A percentile compares a stretch with the other conserved stretches of the same genome.
Conservation (phyloP, 2,797 vertebrate genomes). For the Silurus aristotelis region DNA sequence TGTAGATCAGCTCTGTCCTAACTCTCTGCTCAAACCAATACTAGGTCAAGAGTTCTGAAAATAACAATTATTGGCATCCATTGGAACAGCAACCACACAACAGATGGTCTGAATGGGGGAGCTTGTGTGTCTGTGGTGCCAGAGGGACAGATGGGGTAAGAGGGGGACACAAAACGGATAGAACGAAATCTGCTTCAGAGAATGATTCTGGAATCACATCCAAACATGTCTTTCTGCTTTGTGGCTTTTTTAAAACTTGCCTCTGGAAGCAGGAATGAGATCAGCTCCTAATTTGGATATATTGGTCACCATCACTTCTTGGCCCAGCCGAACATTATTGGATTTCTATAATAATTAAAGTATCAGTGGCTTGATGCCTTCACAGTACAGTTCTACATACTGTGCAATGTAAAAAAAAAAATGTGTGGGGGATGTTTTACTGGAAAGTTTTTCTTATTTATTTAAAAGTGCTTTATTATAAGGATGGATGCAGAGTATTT, state of each 20-base stretch:
- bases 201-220: neutral
- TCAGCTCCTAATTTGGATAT: neutral
- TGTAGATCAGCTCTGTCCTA: neutral
- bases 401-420: too few relatives aligned
- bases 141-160: constrained; percentile 19
- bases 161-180: neutral
- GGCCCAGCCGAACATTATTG: too few relatives aligned
- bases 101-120: constrained; percentile 71
- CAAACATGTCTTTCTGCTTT: neutral
- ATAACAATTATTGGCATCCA: constrained; percentile 33
- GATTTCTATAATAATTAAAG: too few relatives aligned
- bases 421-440: too few relatives aligned
- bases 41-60: constrained; percentile 29
- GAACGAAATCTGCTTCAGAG: neutral
- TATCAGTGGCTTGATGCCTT: too few relatives aligned
- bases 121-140: constrained; percentile 63
- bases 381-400: too few relatives aligned
- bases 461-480: neutral
- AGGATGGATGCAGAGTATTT: neutral
- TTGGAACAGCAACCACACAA: constrained; percentile 29
- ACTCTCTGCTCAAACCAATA: neutral
- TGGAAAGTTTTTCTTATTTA: too few relatives aligned
- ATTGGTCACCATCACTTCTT: neutral
- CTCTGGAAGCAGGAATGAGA: neutral
- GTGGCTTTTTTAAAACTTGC: neutral